These are phyloP conservation scores for Leucophora obtusa DNA, from an alignment of 2,888 invertebrate genomes.

Conservation along the genomic window DNA sequence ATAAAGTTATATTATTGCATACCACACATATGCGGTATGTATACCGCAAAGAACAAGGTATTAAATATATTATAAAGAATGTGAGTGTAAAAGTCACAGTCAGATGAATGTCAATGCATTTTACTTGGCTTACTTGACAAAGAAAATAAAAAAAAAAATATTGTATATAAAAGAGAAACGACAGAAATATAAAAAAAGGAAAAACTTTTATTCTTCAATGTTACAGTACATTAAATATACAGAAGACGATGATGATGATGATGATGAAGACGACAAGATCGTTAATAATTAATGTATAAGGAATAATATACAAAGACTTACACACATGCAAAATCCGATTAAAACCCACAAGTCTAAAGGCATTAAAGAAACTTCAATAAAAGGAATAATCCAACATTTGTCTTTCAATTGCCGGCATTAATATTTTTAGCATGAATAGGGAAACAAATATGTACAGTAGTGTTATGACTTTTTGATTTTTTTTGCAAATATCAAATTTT, in stretches of 20 bases:
- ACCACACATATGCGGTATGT: background rate
- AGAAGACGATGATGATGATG: too few relatives aligned
- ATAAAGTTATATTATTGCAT: constrained; percentile 37
- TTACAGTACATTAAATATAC: background rate
- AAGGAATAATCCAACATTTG: constrained; percentile 15
- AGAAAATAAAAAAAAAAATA: constrained; percentile 2
- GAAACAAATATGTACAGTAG: too few relatives aligned
- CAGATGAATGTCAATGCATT: constrained; percentile 29
- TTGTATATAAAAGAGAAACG: background rate
- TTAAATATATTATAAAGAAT: too few relatives aligned
- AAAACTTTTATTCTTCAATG: constrained; percentile 7
- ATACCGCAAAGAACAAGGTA: background rate
- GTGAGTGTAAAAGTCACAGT: background rate
- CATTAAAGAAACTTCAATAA: background rate
- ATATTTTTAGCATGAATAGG: background rate
- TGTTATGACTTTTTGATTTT: too few relatives aligned
- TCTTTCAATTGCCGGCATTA: constrained; percentile 32
- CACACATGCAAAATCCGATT: background rate
- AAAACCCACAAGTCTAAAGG: background rate
- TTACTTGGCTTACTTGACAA: constrained; percentile 2
- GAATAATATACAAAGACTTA: background rate
- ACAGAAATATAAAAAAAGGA: background rate
- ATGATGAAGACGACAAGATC: too few relatives aligned
- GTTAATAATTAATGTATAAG: background rate
- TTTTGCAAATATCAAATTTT: too few relatives aligned